Evolutionary conservation across 2,113 vertebrate species (phyloP).

Genomic region (Prietella phreatophila): DNA sequence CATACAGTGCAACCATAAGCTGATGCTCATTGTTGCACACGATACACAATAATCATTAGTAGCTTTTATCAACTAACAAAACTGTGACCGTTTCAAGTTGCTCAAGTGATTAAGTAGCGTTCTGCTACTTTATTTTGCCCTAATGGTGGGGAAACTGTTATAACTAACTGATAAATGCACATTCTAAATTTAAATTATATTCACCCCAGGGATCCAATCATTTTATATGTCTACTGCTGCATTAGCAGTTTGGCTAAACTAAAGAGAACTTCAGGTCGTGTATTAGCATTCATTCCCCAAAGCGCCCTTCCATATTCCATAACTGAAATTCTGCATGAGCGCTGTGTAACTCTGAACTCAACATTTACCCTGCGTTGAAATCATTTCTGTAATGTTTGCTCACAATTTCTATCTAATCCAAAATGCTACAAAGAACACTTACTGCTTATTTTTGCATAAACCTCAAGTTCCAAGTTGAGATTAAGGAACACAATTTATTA

Average conservation of each 20-base stretch:
- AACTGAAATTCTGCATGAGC: not conserved
- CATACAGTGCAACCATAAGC: not conserved
- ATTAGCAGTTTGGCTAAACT: not conserved
- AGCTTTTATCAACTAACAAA: not conserved
- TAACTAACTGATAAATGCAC: not conserved
- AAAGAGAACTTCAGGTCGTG: not conserved
- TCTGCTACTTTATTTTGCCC: not conserved
- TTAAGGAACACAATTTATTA: not conserved
- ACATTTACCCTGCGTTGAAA: not conserved
- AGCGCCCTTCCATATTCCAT: not conserved
- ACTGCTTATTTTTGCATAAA: not conserved
- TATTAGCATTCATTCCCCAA: not conserved
- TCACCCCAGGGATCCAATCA: constrained; percentile 11
- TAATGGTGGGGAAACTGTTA: not conserved
- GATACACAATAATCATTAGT: not conserved
- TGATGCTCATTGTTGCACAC: not conserved
- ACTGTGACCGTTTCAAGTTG: not conserved
- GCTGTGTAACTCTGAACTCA: not conserved
- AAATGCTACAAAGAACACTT: not conserved
- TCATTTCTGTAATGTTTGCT: not conserved
- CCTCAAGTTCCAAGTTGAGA: not conserved
- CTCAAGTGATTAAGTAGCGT: not conserved
- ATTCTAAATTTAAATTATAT: not conserved
- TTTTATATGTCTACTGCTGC: not conserved
- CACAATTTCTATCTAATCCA: not conserved